Conservation (phyloP, 2,113 vertebrate genomes). For the Amia ocellicauda region DNA sequence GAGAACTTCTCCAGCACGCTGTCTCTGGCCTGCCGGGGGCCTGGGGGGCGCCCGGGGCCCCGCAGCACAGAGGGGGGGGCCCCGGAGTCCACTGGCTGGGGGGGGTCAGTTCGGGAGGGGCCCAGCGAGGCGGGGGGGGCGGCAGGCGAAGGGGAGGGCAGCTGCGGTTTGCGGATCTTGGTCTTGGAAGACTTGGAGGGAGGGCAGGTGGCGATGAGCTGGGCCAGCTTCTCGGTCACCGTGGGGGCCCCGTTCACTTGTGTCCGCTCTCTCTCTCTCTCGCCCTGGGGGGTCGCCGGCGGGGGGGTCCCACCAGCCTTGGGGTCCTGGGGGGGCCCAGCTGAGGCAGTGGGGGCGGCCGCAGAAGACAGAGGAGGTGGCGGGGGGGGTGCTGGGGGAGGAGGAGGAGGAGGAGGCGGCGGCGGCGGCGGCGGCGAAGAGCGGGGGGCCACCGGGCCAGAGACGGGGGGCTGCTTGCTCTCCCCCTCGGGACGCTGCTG, state of each 20-base stretch:
- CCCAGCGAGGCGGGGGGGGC: constrained; percentile 26
- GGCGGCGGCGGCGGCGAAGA: constrained; percentile 19
- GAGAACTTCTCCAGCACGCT: constrained; percentile 5
- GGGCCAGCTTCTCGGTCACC: constrained; percentile 90
- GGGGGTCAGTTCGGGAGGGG: constrained; percentile 54
- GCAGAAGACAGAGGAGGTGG: constrained; percentile 26
- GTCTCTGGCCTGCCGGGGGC: neutral
- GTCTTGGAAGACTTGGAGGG: constrained; percentile 90
- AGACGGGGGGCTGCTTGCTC: constrained; percentile 53
- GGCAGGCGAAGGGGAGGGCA: constrained; percentile 32
- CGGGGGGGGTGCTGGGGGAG: constrained; percentile 42
- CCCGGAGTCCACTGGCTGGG: constrained; percentile 64
- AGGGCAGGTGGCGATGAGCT: constrained; percentile 92
- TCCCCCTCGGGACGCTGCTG: constrained; percentile 45
- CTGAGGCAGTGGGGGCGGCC: constrained; percentile 27
- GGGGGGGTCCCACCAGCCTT: constrained; percentile 64
- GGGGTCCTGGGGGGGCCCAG: constrained; percentile 46
- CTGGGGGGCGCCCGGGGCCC: constrained; percentile 65
- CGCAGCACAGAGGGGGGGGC: constrained; percentile 57
- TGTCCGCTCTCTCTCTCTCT: constrained; percentile 76
- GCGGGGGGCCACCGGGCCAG: constrained; percentile 28
- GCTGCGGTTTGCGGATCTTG: constrained; percentile 63
- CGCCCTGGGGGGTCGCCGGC: constrained; percentile 58
- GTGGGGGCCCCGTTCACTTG: constrained; percentile 75
- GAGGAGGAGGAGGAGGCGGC: constrained; percentile 43